Base-by-base conservation (phyloP, 2,797 vertebrate species). In the Ptychobarbus kaznakovi region DNA sequence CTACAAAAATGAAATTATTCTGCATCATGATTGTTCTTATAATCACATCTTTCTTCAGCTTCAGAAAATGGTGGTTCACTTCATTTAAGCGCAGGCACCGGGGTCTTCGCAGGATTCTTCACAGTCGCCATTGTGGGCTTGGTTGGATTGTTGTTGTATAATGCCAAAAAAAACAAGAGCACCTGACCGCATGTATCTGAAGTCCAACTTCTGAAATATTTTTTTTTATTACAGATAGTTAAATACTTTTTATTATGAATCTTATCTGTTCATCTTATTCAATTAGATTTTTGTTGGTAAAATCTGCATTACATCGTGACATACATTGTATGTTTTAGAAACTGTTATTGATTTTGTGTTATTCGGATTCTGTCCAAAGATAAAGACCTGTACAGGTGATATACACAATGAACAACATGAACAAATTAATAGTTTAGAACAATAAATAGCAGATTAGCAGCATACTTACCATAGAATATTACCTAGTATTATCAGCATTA, bases 21-120 rank as follows among this genome's bases (percentile, higher is more conserved):
- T 20, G 25, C 11, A 15, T 65, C 2, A n/a, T 49, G 22, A 15
- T 49, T 15, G 2, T 49, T 44, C 8, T 16, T 18, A 38, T 65
- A 35, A 74, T 11, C n/a, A 0, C 8, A 28, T 58, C 49, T 16
- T 40, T 38, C 28, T 61, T 25, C 58, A 63, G 74, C 51, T 15
- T 15, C n/a, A 46, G n/a, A n/a, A 25, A 65, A 86, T 1, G 22
- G 44, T 0, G 3, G 2, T n/a, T 0, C 87, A 28, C 75, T 92
- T 6, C 18, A 25, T 68, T 77, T 56, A 70, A 89, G 79, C 74
- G 20, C 49, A 74, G 85, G 87, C 89, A 90, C 90, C 0, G 13
- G 42, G 1, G 72, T 90, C 28, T 91, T 93, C 2, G 91, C 76
- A 49, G 49, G 16, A 1, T 66, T 78, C 46, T 93, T 95, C 86